A percentile compares a stretch with the other conserved stretches of the same genome.
phyloP scores from a whole-genome alignment of 2,113 vertebrate genomes.

The Lanius ludovicianus region DNA sequence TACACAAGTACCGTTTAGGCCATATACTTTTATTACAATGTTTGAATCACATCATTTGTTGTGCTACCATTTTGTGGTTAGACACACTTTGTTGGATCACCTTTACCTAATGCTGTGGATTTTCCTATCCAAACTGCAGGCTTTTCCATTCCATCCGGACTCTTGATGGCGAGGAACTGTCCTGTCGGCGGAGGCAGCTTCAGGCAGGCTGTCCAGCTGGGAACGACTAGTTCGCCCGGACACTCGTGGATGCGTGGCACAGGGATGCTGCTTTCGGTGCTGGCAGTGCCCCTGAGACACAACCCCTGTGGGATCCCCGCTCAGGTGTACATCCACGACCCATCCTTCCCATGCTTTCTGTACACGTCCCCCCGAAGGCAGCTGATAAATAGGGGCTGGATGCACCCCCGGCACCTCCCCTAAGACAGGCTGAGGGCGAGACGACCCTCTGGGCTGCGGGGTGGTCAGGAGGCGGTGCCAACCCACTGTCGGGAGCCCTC shows the following conservation, averaged over 20 bases:
- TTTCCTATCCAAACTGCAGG: background rate
- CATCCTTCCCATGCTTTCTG: background rate
- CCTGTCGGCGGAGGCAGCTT: rapidly evolving
- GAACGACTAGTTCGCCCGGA: rapidly evolving
- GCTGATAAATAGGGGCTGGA: background rate
- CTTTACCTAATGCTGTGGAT: background rate
- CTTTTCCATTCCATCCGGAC: background rate
- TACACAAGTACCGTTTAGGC: background rate
- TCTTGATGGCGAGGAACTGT: rapidly evolving
- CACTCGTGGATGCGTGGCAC: background rate
- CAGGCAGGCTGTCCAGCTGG: background rate
- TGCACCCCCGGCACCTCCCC: background rate
- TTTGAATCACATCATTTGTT: background rate
- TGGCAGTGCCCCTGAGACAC: background rate
- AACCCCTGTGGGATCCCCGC: rapidly evolving
- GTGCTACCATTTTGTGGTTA: background rate
- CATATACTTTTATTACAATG: background rate
- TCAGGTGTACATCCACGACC: rapidly evolving
- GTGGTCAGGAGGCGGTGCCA: background rate
- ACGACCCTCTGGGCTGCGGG: background rate
- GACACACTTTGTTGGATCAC: background rate
- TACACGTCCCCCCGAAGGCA: background rate
- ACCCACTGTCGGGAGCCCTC: background rate
- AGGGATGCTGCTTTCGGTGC: background rate
- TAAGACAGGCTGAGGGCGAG: background rate